Conservation (phyloP, 1,140 invertebrate genomes). For the Macrobrachium rosenbergii region DNA sequence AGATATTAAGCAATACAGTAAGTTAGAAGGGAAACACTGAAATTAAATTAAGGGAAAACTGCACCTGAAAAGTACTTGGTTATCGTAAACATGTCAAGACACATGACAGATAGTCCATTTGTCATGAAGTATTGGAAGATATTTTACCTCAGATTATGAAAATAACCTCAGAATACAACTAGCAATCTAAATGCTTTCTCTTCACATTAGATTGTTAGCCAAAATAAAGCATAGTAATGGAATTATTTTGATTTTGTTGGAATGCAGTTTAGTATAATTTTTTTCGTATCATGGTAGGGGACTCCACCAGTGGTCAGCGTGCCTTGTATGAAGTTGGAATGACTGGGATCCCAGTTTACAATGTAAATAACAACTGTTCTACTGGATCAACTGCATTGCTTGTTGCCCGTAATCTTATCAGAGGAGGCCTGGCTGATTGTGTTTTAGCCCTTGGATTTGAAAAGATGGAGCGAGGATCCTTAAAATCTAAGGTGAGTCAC, state of each 20-base stretch:
- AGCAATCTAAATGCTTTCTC: too few relatives aligned
- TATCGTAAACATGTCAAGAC: not conserved
- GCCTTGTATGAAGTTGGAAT: conserved; percentile 95
- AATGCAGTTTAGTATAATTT: too few relatives aligned
- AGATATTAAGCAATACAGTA: too few relatives aligned
- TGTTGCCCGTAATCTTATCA: conserved; percentile 91
- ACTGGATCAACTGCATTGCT: conserved; percentile 94
- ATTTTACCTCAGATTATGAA: too few relatives aligned
- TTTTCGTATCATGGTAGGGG: conserved; percentile 74
- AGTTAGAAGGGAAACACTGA: too few relatives aligned
- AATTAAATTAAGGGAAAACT: too few relatives aligned
- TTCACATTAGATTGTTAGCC: too few relatives aligned
- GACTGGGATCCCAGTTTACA: conserved; percentile 97
- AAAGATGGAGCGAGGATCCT: conserved; percentile 95
- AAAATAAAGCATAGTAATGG: too few relatives aligned
- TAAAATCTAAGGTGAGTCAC: conserved; percentile 78
- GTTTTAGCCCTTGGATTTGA: conserved; percentile 96
- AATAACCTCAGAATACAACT: too few relatives aligned
- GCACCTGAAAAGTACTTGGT: not conserved
- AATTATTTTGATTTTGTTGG: too few relatives aligned
- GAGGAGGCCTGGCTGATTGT: conserved; percentile 87
- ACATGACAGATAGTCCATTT: too few relatives aligned
- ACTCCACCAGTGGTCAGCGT: conserved; percentile 96
- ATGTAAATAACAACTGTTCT: conserved; percentile 99
- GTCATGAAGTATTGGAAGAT: too few relatives aligned